Base-by-base conservation (phyloP, 2,113 vertebrate genomes). In the Maccullochella peelii region DNA sequence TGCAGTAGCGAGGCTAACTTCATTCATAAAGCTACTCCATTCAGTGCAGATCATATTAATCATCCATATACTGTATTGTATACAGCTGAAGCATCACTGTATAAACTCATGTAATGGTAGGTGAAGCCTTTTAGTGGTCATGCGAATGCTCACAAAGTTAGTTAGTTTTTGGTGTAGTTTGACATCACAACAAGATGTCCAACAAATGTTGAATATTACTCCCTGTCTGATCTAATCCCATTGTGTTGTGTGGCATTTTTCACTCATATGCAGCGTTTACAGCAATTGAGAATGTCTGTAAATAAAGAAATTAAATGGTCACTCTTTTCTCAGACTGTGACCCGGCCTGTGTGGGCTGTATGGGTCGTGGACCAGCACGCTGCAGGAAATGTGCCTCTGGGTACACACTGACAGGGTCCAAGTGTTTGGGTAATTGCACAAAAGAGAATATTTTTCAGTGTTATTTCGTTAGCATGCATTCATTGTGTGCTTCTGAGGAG, bases 331-430 rank as follows among this genome's bases (percentile, higher is more conserved):
- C 92, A 99, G 98, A 95, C 54, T 99, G 98, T 84, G 96, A 97
- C 86, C 94, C 90, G 0, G 96, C 98, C 63, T 99, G 98, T 88
- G 94, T 96, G 0, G 97, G 97, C 74, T 99, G 98, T 91, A 97
- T 98, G 97, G 98, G 97, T 0, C 94, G 96, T 0, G 98, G 98
- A 73, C 94, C 97, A 0, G 96, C 96, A 70, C 97, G 97, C 82
- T 99, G 98, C 94, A 97, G 96, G 91, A 98, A 96, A 79, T 99
- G 98, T 91, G 97, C 97, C 79, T 89, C 94, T 49, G 98, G 98
- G n/a, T 99, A 96, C 94, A 95, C 94, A 92, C 94, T 97, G 62
- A 94, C 94, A 0, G 98, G 97, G 59, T 94, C 96, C 86, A 98
- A 97, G 86, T 99, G 98, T 92, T 93, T 98, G 18, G 98, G 98